Evolutionary conservation across 2,888 invertebrate species (phyloP).

Genomic region (Podotricha telesiphe): DNA sequence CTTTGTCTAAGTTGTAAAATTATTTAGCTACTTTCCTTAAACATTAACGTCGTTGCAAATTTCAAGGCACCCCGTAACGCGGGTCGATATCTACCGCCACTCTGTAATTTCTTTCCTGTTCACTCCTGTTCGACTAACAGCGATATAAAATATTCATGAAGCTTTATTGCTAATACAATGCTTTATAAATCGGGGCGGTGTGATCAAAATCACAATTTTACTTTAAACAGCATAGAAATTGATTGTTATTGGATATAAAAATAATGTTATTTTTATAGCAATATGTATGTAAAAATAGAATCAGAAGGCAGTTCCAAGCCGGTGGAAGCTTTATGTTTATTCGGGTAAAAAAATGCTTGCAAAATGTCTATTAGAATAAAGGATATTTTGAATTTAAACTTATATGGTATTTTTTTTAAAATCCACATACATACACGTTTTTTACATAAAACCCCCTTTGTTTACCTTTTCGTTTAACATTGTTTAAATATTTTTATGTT

Average conservation of each 20-base stretch:
- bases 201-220: slow-evolving; percentile 4
- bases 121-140: slow-evolving; percentile 27
- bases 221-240: not conserved
- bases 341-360: too few relatives aligned
- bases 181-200: slow-evolving; percentile 8
- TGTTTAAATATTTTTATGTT: too few relatives aligned
- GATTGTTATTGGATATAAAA: not conserved
- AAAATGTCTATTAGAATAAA: too few relatives aligned
- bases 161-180: slow-evolving; percentile 21
- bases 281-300: too few relatives aligned
- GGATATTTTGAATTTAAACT: too few relatives aligned
- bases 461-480: too few relatives aligned
- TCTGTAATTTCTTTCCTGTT: slow-evolving; percentile 31
- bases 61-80: slow-evolving; percentile 17
- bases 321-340: too few relatives aligned
- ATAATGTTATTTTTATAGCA: too few relatives aligned
- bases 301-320: too few relatives aligned
- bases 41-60: slow-evolving; percentile 23
- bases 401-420: too few relatives aligned
- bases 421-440: too few relatives aligned
- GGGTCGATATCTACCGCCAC: slow-evolving; percentile 14
- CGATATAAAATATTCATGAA: slow-evolving; percentile 37
- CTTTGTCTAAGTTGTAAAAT: slow-evolving; percentile 17
- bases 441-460: too few relatives aligned
- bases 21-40: slow-evolving; percentile 25